Evolutionary conservation across 2,888 invertebrate genomes (phyloP), one percentile per base, ranked within the genome.

Genomic region (Penaeus monodon): DNA sequence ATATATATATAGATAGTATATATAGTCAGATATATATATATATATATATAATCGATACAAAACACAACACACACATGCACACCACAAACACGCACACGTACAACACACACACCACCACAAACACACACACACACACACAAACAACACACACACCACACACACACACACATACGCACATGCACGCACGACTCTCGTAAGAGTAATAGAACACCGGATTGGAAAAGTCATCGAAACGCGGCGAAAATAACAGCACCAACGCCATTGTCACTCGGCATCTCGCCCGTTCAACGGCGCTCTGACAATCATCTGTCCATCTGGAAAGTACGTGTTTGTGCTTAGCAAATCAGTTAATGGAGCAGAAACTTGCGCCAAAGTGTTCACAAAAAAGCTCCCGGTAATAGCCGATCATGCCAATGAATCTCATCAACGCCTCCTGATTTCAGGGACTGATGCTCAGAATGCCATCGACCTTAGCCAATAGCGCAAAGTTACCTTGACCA

Each of bases 301-400:
- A 68, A 2, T 80, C 73, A n/a, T 66, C n/a, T 2, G 73, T 24
- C 63, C 74, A 85, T 0, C 20, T 3, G n/a, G 27, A 81, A 22
- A 57, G 7, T n/a, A n/a, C 2, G 20, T 10, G 24, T 68, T 68
- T 24, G 68, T 10, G 29, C 81, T 80, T 7, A 63, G n/a, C 10
- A 81, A 70, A 22, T 81, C 81, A 2, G 81, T 81, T 14, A 81
- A 70, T 27, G 68, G 81, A 74, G 74, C 74, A 33, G 74, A 27
- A 17, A 81, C 63, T 20, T 38, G 38, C 12, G 81, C 57, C n/a
- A 44, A 81, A 81, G 81, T 81, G 66, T 0, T 27, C 8, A n/a
- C 68, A 81, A n/a, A 81, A 81, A 14, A 66, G 66, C 8, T n/a
- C n/a, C n/a, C 81, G 0, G 81, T 81, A 81, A n/a, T 63, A 81